Evolutionary conservation across 2,888 invertebrate species (phyloP).

Genomic region (Morinoia aosen): DNA sequence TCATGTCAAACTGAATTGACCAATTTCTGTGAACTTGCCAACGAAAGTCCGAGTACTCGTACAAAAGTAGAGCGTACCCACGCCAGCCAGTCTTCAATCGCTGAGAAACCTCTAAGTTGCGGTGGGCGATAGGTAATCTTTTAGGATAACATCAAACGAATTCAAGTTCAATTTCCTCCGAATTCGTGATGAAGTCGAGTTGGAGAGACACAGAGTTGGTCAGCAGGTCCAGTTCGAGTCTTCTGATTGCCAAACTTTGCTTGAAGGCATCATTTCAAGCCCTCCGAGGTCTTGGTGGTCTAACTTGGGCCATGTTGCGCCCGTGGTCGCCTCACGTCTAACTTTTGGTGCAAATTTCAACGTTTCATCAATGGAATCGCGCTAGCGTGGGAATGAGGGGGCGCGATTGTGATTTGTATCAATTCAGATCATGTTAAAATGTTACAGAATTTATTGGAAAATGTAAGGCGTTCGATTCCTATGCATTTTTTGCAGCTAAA

Average conservation of each 20-base stretch:
- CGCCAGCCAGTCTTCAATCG: background rate
- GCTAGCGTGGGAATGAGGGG: background rate
- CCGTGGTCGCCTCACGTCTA: background rate
- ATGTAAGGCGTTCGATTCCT: background rate
- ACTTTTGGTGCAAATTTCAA: background rate
- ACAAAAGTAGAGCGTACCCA: background rate
- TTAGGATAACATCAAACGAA: background rate
- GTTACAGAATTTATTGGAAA: background rate
- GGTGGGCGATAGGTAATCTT: background rate
- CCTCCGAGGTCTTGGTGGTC: background rate
- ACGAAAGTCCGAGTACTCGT: background rate
- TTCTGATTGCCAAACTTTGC: slow-evolving; percentile 29
- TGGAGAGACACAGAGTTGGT: slow-evolving; percentile 11
- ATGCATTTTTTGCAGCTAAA: too few species aligned
- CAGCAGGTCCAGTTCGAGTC: slow-evolving; percentile 44
- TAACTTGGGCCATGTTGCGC: background rate
- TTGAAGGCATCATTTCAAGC: background rate
- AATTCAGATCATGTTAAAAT: background rate
- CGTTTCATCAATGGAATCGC: background rate
- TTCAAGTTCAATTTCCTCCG: slow-evolving; percentile 30
- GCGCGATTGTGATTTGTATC: background rate
- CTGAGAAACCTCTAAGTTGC: background rate
- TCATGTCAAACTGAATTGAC: background rate
- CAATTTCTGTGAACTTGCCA: background rate
- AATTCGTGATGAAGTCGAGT: slow-evolving; percentile 31